Conservation (phyloP, 1,140 invertebrate genomes). For the Heliconius hermathena region DNA sequence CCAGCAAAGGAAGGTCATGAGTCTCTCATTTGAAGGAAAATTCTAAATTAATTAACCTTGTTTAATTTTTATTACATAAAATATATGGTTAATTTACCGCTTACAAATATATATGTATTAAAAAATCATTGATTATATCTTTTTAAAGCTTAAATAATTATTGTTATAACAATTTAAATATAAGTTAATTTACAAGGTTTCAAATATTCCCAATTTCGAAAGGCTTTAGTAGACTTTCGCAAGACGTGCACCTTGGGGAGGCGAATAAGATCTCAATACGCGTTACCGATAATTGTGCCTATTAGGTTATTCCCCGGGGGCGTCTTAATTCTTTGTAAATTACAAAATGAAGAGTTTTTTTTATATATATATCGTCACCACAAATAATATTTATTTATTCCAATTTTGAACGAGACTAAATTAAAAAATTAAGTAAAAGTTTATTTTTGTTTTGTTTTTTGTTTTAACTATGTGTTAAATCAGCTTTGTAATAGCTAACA, state of each 20-base stretch:
- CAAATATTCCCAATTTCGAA: slow-evolving; percentile 21
- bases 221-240: slow-evolving; percentile 34
- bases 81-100: too few species aligned
- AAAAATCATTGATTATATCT: too few species aligned
- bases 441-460: too few species aligned
- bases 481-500: neutral
- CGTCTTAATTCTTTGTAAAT: slow-evolving; percentile 31
- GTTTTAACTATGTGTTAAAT: neutral
- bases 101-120: too few species aligned
- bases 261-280: slow-evolving; percentile 54
- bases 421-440: too few species aligned
- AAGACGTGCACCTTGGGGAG: slow-evolving; percentile 28
- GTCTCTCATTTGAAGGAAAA: too few species aligned
- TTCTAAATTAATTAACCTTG: too few species aligned
- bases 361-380: neutral
- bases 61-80: too few species aligned
- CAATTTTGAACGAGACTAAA: too few species aligned
- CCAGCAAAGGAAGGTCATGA: too few species aligned
- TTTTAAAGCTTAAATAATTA: neutral
- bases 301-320: slow-evolving; percentile 61
- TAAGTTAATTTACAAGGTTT: neutral
- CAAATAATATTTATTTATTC: neutral
- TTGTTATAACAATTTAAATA: neutral
- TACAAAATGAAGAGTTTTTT: neutral
- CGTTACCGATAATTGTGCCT: slow-evolving; percentile 62